phyloP scores from a whole-genome alignment of 1,140 invertebrate species.

The Leptinotarsa undecemlineata region DNA sequence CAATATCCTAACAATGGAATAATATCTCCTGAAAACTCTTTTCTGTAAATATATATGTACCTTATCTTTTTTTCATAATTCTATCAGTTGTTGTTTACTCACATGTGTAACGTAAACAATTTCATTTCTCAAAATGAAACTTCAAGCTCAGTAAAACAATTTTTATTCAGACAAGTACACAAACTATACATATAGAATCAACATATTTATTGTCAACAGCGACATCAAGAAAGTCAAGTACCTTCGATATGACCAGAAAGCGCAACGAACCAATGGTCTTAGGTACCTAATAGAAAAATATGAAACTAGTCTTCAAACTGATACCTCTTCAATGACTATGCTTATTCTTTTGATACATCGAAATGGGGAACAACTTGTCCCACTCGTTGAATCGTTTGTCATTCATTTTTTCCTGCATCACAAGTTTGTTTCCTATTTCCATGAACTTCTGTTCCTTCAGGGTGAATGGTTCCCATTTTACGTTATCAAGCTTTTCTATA shows the following conservation, averaged over 20 bases:
- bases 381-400: conserved; percentile 60
- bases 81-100: too few relatives aligned
- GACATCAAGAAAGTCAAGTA: too few relatives aligned
- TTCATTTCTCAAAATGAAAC: not conserved
- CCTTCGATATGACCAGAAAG: too few relatives aligned
- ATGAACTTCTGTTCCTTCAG: conserved; percentile 58
- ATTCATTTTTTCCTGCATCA: conserved; percentile 55
- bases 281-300: too few relatives aligned
- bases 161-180: conserved; percentile 1
- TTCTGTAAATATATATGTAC: too few relatives aligned
- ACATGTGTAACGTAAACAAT: too few relatives aligned
- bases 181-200: not conserved
- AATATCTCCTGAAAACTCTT: too few relatives aligned
- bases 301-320: too few relatives aligned
- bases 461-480: conserved; percentile 60
- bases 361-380: conserved; percentile 61
- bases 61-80: too few relatives aligned
- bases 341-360: conserved; percentile 21
- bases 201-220: too few relatives aligned
- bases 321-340: conserved; percentile 11
- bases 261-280: too few relatives aligned
- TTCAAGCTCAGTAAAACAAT: not conserved
- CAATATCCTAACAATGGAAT: too few relatives aligned
- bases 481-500: conserved; percentile 45
- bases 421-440: conserved; percentile 56